Percentiles rank a stretch among this genome's conserved stretches.
These are phyloP conservation scores for Vireo griseus DNA, from an alignment of 2,797 vertebrate species.

Conservation along the genomic window DNA sequence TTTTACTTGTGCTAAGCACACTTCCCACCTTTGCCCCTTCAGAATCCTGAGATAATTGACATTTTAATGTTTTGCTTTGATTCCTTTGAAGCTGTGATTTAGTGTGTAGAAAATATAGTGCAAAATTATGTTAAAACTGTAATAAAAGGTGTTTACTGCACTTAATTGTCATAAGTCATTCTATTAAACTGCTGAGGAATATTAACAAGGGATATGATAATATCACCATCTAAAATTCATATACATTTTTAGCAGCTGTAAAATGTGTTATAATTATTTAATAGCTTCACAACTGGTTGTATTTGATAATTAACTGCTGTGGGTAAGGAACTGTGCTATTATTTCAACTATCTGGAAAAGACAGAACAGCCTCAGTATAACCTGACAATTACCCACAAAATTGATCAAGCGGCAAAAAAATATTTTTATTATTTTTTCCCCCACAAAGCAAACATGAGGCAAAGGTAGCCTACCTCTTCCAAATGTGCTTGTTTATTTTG, in stretches of 20 bases:
- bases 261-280: slow-evolving; percentile 56
- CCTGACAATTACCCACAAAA: not conserved
- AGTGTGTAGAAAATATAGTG: not conserved
- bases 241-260: slow-evolving; percentile 22
- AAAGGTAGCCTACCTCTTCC: not conserved
- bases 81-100: not conserved
- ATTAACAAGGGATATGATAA: slow-evolving; percentile 49
- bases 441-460: not conserved
- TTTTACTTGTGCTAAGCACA: not conserved
- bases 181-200: slow-evolving; percentile 23
- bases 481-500: not conserved
- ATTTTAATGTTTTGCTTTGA: not conserved
- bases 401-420: not conserved
- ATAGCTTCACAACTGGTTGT: slow-evolving; percentile 22
- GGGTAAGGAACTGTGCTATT: not conserved
- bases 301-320: slow-evolving; percentile 32
- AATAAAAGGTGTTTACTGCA: slow-evolving; percentile 42
- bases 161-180: slow-evolving; percentile 44
- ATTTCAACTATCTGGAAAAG: not conserved
- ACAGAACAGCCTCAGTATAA: not conserved
- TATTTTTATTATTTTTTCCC: not conserved
- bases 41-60: not conserved
- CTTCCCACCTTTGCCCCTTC: not conserved
- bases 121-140: slow-evolving; percentile 15
- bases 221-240: slow-evolving; percentile 21